Conservation (phyloP, 2,113 vertebrate species). For the Cephalophus harveyi region DNA sequence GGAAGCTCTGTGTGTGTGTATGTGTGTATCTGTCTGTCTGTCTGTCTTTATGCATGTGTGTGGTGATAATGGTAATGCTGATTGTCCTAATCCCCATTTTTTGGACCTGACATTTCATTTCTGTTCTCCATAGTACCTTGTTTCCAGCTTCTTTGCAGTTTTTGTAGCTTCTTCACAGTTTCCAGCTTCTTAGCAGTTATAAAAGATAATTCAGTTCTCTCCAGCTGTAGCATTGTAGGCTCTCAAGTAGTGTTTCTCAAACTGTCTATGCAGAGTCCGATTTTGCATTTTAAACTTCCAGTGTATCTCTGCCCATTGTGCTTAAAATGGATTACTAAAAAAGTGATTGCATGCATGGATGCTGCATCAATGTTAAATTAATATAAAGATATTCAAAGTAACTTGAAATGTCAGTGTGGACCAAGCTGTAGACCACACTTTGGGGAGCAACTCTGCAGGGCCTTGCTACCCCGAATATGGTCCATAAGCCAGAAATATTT, state of each 20-base stretch:
- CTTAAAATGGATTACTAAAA: neutral
- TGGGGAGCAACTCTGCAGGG: neutral
- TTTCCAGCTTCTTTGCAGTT: neutral
- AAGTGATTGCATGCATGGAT: neutral
- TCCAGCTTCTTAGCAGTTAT: neutral
- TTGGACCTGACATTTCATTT: neutral
- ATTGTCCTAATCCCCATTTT: neutral
- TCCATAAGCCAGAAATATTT: neutral
- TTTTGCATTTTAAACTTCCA: neutral
- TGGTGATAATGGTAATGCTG: neutral
- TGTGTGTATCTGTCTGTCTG: neutral
- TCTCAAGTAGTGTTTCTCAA: neutral
- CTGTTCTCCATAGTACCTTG: neutral
- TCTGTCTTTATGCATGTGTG: neutral
- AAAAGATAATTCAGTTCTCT: neutral
- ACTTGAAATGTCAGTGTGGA: neutral
- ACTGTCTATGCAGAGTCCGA: neutral
- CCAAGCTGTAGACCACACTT: neutral
- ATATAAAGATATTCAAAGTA: neutral
- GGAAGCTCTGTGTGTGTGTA: neutral
- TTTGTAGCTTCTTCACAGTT: neutral
- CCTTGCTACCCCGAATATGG: neutral
- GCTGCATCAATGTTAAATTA: neutral
- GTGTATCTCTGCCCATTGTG: neutral
- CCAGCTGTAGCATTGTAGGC: neutral